Evolutionary conservation across 2,888 invertebrate species (phyloP).

Genomic region (Deilephila porcellus): DNA sequence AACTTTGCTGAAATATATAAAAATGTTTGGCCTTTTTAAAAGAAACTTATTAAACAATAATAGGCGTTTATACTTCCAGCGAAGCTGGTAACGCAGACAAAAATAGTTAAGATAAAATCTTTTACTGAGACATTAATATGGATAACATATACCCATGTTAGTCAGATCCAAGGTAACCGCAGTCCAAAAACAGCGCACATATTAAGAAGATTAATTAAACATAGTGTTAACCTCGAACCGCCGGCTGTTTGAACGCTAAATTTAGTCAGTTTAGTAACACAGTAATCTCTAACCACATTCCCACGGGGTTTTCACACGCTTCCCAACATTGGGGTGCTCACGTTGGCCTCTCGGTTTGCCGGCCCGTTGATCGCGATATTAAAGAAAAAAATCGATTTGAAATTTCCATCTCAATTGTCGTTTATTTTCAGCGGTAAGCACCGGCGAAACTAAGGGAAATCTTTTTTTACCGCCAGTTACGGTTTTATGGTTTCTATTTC

Average conservation of each 20-base stretch:
- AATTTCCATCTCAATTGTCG: slow-evolving; percentile 48
- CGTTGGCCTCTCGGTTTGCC: slow-evolving; percentile 75
- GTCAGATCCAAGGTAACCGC: not conserved
- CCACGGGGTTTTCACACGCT: slow-evolving; percentile 73
- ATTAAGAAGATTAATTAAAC: not conserved
- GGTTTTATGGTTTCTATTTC: slow-evolving; percentile 6
- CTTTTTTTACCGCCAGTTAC: slow-evolving; percentile 37
- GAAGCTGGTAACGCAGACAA: too few species aligned
- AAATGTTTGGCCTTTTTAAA: not conserved
- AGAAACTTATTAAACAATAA: not conserved
- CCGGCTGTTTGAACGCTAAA: not conserved
- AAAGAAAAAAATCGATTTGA: slow-evolving; percentile 48
- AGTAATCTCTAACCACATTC: slow-evolving; percentile 67
- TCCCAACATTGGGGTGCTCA: slow-evolving; percentile 63
- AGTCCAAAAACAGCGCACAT: not conserved
- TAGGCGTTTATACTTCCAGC: too few species aligned
- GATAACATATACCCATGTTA: too few species aligned
- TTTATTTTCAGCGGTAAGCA: slow-evolving; percentile 49
- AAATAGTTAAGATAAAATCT: too few species aligned
- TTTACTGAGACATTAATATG: too few species aligned
- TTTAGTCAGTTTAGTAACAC: slow-evolving; percentile 46
- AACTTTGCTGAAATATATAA: not conserved
- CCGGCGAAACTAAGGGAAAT: slow-evolving; percentile 52
- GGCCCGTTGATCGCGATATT: slow-evolving; percentile 68
- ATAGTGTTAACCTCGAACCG: not conserved